A percentile compares a stretch with the other conserved stretches of the same genome.
Conservation (phyloP, 2,888 invertebrate genomes). For the Diogma glabrata region DNA sequence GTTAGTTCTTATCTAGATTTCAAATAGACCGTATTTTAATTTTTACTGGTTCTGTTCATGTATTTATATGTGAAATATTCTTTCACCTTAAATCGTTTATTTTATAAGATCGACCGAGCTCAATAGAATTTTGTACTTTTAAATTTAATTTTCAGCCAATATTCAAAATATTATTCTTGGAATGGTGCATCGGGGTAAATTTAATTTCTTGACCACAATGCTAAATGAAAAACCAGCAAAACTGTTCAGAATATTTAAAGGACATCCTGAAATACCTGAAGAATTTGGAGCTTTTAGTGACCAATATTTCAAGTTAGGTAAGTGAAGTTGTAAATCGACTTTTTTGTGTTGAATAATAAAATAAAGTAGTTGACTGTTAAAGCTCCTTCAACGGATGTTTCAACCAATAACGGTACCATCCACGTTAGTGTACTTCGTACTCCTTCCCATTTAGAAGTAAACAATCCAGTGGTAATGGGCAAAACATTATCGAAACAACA, state of each 20-base stretch:
- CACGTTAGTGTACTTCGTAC: constrained; percentile 82
- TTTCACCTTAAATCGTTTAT: too few species aligned
- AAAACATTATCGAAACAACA: constrained; percentile 80
- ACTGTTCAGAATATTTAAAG: constrained; percentile 84
- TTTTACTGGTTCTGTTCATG: too few species aligned
- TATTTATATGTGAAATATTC: too few species aligned
- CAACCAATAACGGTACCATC: too few species aligned
- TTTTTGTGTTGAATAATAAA: too few species aligned
- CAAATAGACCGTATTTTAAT: too few species aligned
- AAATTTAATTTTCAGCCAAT: constrained; percentile 44
- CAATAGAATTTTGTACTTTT: constrained; percentile 5
- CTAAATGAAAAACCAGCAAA: constrained; percentile 73
- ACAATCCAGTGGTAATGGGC: constrained; percentile 91
- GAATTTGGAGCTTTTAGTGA: constrained; percentile 75
- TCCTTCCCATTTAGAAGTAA: constrained; percentile 94
- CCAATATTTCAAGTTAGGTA: too few species aligned
- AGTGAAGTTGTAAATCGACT: too few species aligned
- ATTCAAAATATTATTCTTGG: constrained; percentile 68
- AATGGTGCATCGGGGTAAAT: constrained; percentile 90
- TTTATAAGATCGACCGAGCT: too few species aligned
- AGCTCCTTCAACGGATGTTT: too few species aligned
- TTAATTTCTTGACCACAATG: constrained; percentile 75
- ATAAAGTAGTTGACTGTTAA: too few species aligned
- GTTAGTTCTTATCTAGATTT: too few species aligned
- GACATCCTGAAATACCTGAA: constrained; percentile 74